Base-by-base conservation (phyloP, 2,113 vertebrate genomes). In the Globicephala melas region DNA sequence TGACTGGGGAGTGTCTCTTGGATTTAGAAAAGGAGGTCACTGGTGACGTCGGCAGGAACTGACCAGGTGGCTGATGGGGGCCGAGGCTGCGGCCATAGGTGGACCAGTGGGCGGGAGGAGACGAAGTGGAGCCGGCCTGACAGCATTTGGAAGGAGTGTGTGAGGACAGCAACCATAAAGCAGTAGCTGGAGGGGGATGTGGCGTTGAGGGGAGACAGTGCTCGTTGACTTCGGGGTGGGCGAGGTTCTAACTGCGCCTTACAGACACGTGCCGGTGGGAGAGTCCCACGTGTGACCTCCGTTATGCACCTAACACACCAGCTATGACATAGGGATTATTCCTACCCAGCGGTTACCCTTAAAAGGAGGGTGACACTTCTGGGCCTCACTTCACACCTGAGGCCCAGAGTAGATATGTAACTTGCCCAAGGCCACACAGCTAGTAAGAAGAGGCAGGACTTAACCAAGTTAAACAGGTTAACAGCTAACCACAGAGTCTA, bases 321-420 rank as follows among this genome's bases (percentile, higher is more conserved):
- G 28, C 31, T 10, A 0, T 21, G 1, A 2, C 3, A 3, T 0
- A 36, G n/a, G n/a, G 77, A 53, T 38, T 0, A 0, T 26, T 18
- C 1, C 3, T 2, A 8, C 1, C 2, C 4, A 1, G 10, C 14
- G 2, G 5, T 14, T 2, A 25, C 17, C 3, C 38, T 33, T 5
- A 8, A 2, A 3, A 2, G 7, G 21, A 47, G 33, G 5, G 6
- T 6, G 28, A 1, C 60, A 1, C 74, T 47, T 33, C 44, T 31
- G 44, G 44, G 28, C 55, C 41, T 58, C 4, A 0, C 7, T 62
- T 36, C 38, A 4, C 47, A 0, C 0, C 0, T 0, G 74, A 68
- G n/a, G 47, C 47, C 36, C 50, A 26, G 73, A 15, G 50, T 20
- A 12, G 33, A 15, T 33, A 7, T 62, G 79, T 17, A 1, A 26